phyloP scores from a whole-genome alignment of 2,113 vertebrate species.

The Myotis brandtii region DNA sequence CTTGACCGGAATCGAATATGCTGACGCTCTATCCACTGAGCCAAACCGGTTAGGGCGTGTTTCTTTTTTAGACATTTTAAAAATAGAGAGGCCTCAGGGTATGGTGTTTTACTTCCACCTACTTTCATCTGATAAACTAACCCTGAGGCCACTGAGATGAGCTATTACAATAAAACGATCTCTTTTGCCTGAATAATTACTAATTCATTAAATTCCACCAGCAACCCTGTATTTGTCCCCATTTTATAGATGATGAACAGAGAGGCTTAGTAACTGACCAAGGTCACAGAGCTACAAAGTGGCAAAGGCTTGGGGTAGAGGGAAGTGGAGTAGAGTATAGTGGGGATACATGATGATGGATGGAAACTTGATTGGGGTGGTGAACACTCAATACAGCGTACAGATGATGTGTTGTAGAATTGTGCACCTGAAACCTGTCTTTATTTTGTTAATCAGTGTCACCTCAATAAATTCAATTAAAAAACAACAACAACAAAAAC shows the following conservation, averaged over 20 bases:
- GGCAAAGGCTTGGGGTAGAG: background rate
- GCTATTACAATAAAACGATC: background rate
- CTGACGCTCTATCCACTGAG: too few relatives aligned
- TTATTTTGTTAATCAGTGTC: background rate
- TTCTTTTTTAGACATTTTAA: background rate
- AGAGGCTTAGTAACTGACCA: background rate
- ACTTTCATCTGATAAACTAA: background rate
- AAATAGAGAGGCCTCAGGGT: background rate
- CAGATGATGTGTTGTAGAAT: background rate
- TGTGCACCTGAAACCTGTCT: background rate
- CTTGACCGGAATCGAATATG: background rate
- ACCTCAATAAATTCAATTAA: background rate
- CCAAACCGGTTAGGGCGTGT: background rate
- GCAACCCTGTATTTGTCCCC: background rate
- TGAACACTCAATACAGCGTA: background rate
- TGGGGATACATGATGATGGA: background rate
- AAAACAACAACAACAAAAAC: background rate
- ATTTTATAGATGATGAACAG: constrained; percentile 7
- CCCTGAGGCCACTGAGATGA: background rate
- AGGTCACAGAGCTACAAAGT: background rate
- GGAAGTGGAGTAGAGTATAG: background rate
- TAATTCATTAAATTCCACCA: background rate
- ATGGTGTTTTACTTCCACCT: background rate
- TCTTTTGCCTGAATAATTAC: background rate
- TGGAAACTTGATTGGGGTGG: background rate